Conservation (phyloP, 2,113 vertebrate genomes). For the Physeter macrocephalus region DNA sequence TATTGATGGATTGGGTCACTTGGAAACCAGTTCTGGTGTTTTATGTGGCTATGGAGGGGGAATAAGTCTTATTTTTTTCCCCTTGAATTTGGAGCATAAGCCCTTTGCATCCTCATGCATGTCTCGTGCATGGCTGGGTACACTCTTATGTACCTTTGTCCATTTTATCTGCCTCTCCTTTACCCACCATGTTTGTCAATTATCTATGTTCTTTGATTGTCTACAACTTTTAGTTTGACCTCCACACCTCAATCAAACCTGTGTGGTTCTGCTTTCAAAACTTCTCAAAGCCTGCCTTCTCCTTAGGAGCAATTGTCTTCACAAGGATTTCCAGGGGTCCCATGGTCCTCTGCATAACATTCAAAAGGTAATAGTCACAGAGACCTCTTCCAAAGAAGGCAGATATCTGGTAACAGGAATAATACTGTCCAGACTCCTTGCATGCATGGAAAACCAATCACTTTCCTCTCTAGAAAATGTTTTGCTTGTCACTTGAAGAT, state of each 20-base stretch:
- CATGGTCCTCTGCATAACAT: neutral
- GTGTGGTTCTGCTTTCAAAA: neutral
- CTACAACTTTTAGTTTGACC: neutral
- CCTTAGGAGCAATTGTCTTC: accelerated
- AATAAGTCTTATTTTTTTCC: neutral
- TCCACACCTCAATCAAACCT: no score
- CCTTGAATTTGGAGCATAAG: neutral
- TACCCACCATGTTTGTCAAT: accelerated
- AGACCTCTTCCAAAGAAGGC: neutral
- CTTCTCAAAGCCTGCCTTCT: neutral
- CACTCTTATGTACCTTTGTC: no score
- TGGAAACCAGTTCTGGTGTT: neutral
- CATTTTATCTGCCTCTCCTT: neutral
- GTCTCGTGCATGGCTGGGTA: accelerated
- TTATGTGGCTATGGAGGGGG: accelerated
- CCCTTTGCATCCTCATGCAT: no score
- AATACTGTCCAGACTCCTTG: no score
- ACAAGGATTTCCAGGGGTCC: neutral
- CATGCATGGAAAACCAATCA: neutral
- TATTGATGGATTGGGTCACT: accelerated
- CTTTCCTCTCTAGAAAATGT: neutral
- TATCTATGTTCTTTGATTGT: no score
- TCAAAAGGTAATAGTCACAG: neutral
- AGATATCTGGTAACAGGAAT: neutral
- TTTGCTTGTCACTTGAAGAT: neutral